phyloP scores from a whole-genome alignment of 2,113 vertebrate genomes.

The Nannospalax galili region DNA sequence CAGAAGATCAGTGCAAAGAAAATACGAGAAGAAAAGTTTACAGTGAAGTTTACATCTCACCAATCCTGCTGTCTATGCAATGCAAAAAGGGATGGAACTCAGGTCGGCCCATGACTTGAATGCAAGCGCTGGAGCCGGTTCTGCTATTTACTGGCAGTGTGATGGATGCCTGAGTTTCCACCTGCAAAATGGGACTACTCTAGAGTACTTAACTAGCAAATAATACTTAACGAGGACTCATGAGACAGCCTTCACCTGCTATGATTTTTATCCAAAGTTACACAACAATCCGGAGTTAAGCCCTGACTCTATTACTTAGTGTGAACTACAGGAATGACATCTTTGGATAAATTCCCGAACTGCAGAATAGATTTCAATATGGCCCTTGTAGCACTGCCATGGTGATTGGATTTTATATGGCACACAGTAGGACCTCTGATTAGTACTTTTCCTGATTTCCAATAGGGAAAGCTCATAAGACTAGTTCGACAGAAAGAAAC shows the following conservation, averaged over 20 bases:
- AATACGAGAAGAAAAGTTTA: neutral
- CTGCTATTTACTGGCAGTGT: neutral
- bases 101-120: neutral
- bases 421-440: constrained; percentile 5
- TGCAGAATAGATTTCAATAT: neutral
- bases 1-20: constrained; percentile 31
- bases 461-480: neutral
- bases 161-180: neutral
- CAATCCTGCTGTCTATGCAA: neutral
- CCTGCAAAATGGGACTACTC: neutral
- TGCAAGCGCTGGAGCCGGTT: neutral
- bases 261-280: neutral
- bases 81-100: neutral
- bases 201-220: neutral
- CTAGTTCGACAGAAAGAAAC: neutral
- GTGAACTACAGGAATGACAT: constrained; percentile 3
- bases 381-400: neutral
- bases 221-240: neutral
- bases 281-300: neutral
- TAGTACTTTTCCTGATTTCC: constrained; percentile 21
- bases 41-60: neutral
- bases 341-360: neutral
- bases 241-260: neutral
- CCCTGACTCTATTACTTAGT: neutral
- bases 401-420: neutral